Evolutionary conservation across 1,140 invertebrate species (phyloP).

Genomic region (Ceratina japonica): DNA sequence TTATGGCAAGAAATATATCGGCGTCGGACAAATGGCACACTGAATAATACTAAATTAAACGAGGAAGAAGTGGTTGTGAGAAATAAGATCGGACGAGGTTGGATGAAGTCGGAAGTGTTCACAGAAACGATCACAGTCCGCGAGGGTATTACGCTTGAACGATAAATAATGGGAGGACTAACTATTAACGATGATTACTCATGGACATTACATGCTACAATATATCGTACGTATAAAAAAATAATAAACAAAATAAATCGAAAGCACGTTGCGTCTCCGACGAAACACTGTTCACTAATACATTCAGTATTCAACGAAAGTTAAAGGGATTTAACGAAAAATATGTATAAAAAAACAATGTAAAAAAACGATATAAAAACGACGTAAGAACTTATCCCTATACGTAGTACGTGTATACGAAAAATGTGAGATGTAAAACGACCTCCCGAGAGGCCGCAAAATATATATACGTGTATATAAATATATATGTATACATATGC

Average conservation of each 20-base stretch:
- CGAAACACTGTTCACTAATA: slow-evolving; percentile 57
- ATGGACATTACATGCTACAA: slow-evolving; percentile 9
- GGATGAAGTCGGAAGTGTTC: slow-evolving; percentile 40
- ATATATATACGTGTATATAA: slow-evolving; percentile 53
- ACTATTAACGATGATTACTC: slow-evolving; percentile 26
- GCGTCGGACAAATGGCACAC: slow-evolving; percentile 68
- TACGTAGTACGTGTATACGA: slow-evolving; percentile 38
- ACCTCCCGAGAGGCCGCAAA: slow-evolving; percentile 53
- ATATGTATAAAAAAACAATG: slow-evolving; percentile 55
- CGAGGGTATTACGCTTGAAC: slow-evolving; percentile 46
- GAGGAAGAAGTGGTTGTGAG: slow-evolving; percentile 2
- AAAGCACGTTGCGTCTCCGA: slow-evolving; percentile 34
- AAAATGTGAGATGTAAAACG: slow-evolving; percentile 28
- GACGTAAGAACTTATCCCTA: slow-evolving; percentile 40
- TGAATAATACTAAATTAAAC: slow-evolving; percentile 57
- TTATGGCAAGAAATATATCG: slow-evolving; percentile 65
- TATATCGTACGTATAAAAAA: slow-evolving; percentile 22
- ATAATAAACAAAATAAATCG: slow-evolving; percentile 51
- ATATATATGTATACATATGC: slow-evolving; percentile 36
- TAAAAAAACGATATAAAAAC: slow-evolving; percentile 25
- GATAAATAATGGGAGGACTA: slow-evolving; percentile 45
- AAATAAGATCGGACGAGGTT: slow-evolving; percentile 26
- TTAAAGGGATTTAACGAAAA: slow-evolving; percentile 71
- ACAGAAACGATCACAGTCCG: slow-evolving; percentile 63
- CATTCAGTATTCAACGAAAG: slow-evolving; percentile 72